These are phyloP conservation scores for Melieria crassipennis DNA, from an alignment of 2,888 invertebrate species.

Conservation along the genomic window DNA sequence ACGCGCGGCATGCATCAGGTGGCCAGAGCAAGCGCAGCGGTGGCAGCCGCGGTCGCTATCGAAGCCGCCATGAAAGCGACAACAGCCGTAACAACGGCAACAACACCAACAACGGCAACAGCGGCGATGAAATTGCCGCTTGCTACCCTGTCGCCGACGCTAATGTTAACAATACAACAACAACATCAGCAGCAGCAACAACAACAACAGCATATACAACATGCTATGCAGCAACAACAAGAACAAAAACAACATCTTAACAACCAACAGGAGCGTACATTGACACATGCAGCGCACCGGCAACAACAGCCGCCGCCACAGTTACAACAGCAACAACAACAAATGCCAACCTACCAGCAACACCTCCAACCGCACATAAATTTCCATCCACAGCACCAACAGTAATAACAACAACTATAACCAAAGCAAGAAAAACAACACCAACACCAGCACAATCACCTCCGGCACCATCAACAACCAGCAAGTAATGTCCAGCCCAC, in stretches of 20 bases:
- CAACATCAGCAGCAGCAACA: constrained; percentile 31
- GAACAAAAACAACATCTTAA: constrained; percentile 26
- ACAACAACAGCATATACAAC: constrained; percentile 24
- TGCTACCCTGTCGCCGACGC: too few species aligned
- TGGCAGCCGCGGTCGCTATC: too few species aligned
- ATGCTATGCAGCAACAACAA: constrained; percentile 32
- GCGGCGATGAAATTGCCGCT: too few species aligned
- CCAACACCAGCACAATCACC: too few species aligned
- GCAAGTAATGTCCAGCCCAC: too few species aligned
- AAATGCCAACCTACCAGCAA: constrained; percentile 17
- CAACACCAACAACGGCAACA: too few species aligned
- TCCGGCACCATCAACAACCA: too few species aligned
- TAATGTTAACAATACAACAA: too few species aligned
- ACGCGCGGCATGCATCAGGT: not conserved
- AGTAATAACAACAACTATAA: constrained; percentile 9
- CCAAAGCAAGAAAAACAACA: too few species aligned
- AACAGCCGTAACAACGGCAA: constrained; percentile 16
- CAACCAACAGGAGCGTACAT: not conserved
- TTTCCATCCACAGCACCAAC: constrained; percentile 11
- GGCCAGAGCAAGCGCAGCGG: not conserved
- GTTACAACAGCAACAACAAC: constrained; percentile 18
- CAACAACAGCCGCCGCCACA: constrained; percentile 10
- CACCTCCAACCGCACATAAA: constrained; percentile 11
- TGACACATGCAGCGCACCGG: constrained; percentile 1
- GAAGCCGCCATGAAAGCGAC: constrained; percentile 15